phyloP scores from a whole-genome alignment of 1,140 invertebrate species.

The Dufourea novaeangliae region DNA sequence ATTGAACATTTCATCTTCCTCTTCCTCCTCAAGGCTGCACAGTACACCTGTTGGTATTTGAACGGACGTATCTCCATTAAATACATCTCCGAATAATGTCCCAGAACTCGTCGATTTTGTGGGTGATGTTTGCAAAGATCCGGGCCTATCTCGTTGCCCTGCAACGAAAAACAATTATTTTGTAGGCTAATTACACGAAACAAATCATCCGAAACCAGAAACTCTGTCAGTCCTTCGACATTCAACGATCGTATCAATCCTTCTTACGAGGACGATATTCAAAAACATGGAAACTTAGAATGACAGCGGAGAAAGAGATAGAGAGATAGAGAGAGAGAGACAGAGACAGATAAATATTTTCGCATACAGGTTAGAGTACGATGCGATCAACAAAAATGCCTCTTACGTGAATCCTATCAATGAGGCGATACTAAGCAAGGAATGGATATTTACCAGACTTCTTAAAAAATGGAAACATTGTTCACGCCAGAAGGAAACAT shows the following conservation, averaged over 20 bases:
- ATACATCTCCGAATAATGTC: constrained; percentile 56
- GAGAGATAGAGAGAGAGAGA: no score
- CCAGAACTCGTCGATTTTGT: constrained; percentile 58
- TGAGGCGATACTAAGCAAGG: neutral
- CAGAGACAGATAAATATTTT: constrained; percentile 9
- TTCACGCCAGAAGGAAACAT: constrained; percentile 72
- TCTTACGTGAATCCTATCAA: neutral
- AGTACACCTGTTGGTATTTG: constrained; percentile 57
- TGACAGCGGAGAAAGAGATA: no score
- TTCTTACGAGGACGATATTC: neutral
- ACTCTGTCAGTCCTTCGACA: neutral
- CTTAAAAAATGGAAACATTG: constrained; percentile 81
- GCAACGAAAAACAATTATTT: constrained; percentile 24
- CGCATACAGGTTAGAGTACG: constrained; percentile 34
- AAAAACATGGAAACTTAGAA: neutral
- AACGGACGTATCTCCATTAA: constrained; percentile 15
- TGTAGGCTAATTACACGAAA: neutral
- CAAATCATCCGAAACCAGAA: neutral
- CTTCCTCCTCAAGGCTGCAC: constrained; percentile 75
- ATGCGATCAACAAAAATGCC: neutral
- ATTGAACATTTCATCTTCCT: constrained; percentile 69
- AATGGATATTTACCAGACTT: constrained; percentile 77
- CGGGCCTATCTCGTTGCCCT: constrained; percentile 72
- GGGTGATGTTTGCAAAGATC: constrained; percentile 64
- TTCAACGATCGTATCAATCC: neutral